Conservation (phyloP, 2,888 invertebrate genomes). For the Cataglyphis rosenhaueri region DNA sequence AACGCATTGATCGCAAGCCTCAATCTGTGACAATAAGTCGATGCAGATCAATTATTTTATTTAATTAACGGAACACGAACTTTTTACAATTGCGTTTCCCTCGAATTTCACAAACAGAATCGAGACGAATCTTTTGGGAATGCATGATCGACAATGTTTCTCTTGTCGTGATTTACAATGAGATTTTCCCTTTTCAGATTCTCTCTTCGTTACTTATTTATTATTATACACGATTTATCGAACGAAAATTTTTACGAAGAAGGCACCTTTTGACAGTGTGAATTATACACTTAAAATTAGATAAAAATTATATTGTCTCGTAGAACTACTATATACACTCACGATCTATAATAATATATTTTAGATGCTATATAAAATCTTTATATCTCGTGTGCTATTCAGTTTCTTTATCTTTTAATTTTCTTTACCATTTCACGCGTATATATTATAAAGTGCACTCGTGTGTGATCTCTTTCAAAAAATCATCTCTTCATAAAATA, state of each 20-base stretch:
- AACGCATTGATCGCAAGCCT: background rate
- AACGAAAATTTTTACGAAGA: constrained; percentile 73
- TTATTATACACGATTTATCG: constrained; percentile 55
- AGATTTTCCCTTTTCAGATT: constrained; percentile 31
- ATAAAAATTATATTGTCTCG: constrained; percentile 82
- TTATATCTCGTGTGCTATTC: constrained; percentile 58
- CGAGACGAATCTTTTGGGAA: constrained; percentile 1
- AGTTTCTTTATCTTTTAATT: constrained; percentile 37
- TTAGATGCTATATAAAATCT: constrained; percentile 74
- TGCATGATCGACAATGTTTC: background rate
- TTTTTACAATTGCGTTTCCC: background rate
- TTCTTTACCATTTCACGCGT: constrained; percentile 59
- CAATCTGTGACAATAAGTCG: background rate
- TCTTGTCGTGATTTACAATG: constrained; percentile 7
- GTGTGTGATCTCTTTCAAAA: constrained; percentile 61
- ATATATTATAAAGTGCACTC: constrained; percentile 69
- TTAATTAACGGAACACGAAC: background rate
- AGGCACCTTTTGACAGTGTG: constrained; percentile 82
- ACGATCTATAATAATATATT: constrained; percentile 73
- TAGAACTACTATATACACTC: constrained; percentile 84
- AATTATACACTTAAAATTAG: constrained; percentile 80
- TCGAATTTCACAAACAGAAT: background rate
- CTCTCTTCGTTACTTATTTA: background rate
- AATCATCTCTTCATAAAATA: constrained; percentile 77
- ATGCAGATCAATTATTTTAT: background rate